These are phyloP conservation scores for Pseudorhombus dupliciocellatus DNA, from an alignment of 2,113 vertebrate species.

Conservation along the genomic window DNA sequence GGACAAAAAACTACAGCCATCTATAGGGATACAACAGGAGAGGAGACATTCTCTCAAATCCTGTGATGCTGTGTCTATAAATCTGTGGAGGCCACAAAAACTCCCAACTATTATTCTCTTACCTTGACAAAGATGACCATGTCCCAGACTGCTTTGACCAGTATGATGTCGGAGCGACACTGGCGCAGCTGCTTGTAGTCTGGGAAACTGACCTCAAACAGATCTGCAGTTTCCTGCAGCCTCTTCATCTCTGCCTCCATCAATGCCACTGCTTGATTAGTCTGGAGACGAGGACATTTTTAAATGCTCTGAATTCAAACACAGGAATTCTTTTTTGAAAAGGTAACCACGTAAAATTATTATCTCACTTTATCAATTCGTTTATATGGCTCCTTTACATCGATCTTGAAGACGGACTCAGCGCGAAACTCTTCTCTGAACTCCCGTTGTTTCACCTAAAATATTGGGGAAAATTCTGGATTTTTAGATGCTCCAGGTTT, in stretches of 20 bases:
- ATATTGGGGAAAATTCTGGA: slow-evolving; percentile 16
- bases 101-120: not conserved
- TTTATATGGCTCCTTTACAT: slow-evolving; percentile 74
- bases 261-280: slow-evolving; percentile 68
- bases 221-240: slow-evolving; percentile 79
- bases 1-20: not conserved
- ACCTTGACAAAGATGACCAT: slow-evolving; percentile 83
- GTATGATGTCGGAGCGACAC: slow-evolving; percentile 79
- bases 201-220: slow-evolving; percentile 82
- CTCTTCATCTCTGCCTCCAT: slow-evolving; percentile 79
- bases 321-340: not conserved
- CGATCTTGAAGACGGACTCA: slow-evolving; percentile 79
- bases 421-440: slow-evolving; percentile 84
- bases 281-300: slow-evolving; percentile 41
- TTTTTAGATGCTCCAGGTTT: not conserved
- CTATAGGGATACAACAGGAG: not conserved
- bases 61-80: not conserved
- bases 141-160: slow-evolving; percentile 83
- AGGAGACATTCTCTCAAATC: not conserved
- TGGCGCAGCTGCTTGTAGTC: slow-evolving; percentile 83
- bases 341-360: not conserved
- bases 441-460: slow-evolving; percentile 83
- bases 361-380: slow-evolving; percentile 75
- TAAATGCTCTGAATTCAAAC: not conserved
- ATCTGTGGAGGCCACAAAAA: not conserved